Percentiles rank a stretch among this genome's conserved stretches.
Conservation (phyloP, 2,797 vertebrate genomes). For the Pantherophis vulpinus region DNA sequence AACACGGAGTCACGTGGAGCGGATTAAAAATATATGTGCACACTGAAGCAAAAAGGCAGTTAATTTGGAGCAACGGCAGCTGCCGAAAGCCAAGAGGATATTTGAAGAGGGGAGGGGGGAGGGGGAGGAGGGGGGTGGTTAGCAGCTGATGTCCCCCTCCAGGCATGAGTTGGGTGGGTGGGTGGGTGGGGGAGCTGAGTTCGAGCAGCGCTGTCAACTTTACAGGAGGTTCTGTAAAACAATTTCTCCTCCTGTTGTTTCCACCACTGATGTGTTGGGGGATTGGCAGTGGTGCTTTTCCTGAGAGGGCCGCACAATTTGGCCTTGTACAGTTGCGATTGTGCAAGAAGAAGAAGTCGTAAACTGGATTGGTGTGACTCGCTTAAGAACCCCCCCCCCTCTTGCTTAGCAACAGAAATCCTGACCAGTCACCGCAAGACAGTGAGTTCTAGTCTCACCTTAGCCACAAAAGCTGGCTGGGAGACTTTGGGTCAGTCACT, state of each 20-base stretch:
- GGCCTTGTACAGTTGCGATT: rapidly evolving
- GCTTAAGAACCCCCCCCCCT: too few relatives aligned
- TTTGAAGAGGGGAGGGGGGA: neutral
- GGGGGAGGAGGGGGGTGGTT: conserved; percentile 9
- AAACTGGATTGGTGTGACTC: too few relatives aligned
- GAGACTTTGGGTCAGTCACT: neutral
- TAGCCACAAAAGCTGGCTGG: too few relatives aligned
- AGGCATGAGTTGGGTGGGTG: conserved; percentile 22
- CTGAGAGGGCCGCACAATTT: neutral
- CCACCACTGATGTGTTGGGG: too few relatives aligned
- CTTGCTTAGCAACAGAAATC: too few relatives aligned
- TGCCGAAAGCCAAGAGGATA: conserved; percentile 39
- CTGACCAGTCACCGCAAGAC: too few relatives aligned
- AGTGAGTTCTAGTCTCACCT: too few relatives aligned
- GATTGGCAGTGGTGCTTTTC: too few relatives aligned
- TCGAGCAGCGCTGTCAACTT: conserved; percentile 20
- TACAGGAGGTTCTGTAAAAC: conserved; percentile 9
- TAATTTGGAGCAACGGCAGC: conserved; percentile 42
- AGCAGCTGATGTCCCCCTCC: conserved; percentile 58
- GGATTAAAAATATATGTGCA: conserved; percentile 45
- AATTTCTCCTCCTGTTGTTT: neutral
- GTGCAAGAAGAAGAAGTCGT: neutral
- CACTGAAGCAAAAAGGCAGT: conserved; percentile 21
- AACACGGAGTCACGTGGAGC: neutral
- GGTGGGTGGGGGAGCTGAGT: conserved; percentile 1